These are phyloP conservation scores for Trissolcus brochymenae DNA, from an alignment of 2,888 invertebrate genomes.

Conservation along the genomic window DNA sequence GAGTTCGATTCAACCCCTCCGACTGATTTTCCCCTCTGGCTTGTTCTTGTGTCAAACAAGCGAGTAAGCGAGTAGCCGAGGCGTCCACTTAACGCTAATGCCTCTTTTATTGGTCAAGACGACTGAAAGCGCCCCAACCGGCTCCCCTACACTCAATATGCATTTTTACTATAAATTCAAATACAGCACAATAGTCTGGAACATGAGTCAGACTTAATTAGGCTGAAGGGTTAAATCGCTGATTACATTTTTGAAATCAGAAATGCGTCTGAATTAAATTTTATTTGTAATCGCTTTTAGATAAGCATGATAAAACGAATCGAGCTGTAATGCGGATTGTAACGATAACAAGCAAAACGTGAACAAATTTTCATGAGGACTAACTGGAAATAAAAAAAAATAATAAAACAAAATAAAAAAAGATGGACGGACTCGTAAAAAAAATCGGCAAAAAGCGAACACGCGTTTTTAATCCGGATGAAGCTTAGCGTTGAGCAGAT, in stretches of 20 bases:
- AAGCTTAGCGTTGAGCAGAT: conserved; percentile 70
- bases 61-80: conserved; percentile 68
- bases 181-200: conserved; percentile 6
- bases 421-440: conserved; percentile 63
- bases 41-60: conserved; percentile 65
- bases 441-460: conserved; percentile 69
- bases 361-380: conserved; percentile 61
- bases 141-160: background rate
- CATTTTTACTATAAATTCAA: conserved; percentile 3
- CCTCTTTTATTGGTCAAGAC: conserved; percentile 74
- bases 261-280: conserved; percentile 37
- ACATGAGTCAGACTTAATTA: conserved; percentile 12
- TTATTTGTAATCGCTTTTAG: conserved; percentile 44
- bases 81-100: conserved; percentile 73
- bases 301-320: conserved; percentile 49
- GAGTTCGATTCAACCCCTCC: conserved; percentile 11
- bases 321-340: conserved; percentile 31
- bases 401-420: no score
- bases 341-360: conserved; percentile 34
- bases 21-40: conserved; percentile 61
- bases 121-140: conserved; percentile 56
- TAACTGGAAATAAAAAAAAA: conserved; percentile 64
- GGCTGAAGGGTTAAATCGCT: conserved; percentile 3
- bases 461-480: conserved; percentile 72
- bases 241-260: background rate